Conservation (phyloP, 2,113 vertebrate genomes). For the Grallaria varia region DNA sequence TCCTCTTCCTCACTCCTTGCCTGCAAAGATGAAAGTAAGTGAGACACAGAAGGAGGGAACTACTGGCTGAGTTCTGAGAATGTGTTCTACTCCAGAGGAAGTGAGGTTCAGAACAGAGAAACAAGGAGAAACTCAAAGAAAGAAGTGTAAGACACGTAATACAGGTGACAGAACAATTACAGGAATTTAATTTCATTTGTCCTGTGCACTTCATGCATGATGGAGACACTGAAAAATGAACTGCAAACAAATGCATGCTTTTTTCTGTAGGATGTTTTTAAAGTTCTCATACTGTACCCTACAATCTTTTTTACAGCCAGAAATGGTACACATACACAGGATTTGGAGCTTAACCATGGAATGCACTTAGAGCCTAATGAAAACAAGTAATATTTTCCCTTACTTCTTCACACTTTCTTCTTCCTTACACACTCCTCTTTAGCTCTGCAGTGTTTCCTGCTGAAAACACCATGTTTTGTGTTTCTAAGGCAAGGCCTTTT, state of each 20-base stretch:
- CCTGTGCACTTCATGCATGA: neutral
- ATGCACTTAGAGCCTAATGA: neutral
- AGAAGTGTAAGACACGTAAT: accelerated
- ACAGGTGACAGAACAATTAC: neutral
- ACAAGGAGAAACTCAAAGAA: neutral
- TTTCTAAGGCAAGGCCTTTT: neutral
- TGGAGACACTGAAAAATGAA: neutral
- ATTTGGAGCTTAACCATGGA: neutral
- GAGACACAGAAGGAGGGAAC: neutral
- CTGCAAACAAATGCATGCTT: neutral
- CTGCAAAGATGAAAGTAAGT: neutral
- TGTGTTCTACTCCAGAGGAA: neutral
- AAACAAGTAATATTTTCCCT: neutral
- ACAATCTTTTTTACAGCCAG: neutral
- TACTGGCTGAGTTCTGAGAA: neutral
- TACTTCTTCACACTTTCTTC: neutral
- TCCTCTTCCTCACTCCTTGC: neutral
- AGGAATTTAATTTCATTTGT: neutral
- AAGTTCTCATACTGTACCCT: neutral
- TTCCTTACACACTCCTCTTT: neutral
- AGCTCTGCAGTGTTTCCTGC: neutral
- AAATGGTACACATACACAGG: neutral
- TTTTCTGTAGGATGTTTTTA: neutral
- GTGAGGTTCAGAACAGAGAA: neutral
- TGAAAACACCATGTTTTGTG: neutral